These are phyloP conservation scores for Calyptomena viridis DNA, from an alignment of 2,113 vertebrate genomes.

Conservation along the genomic window DNA sequence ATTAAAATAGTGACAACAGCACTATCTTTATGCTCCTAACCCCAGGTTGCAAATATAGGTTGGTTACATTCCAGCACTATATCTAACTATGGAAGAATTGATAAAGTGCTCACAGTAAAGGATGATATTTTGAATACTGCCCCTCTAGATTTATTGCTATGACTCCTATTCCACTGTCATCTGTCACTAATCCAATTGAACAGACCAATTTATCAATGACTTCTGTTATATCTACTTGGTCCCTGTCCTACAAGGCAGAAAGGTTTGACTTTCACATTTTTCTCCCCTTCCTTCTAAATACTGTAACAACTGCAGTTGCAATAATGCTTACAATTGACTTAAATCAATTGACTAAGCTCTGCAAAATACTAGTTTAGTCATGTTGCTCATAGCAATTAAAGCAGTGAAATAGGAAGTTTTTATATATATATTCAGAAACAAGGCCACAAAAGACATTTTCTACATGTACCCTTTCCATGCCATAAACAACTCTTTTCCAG, in stretches of 20 bases:
- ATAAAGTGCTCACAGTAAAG: background rate
- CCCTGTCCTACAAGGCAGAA: background rate
- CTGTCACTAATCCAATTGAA: background rate
- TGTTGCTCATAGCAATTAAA: background rate
- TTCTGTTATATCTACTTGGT: background rate
- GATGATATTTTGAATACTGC: background rate
- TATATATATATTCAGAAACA: background rate
- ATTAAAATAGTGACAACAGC: background rate
- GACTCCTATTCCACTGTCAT: background rate
- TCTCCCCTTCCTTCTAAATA: background rate
- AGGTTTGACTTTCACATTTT: background rate
- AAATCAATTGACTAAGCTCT: background rate
- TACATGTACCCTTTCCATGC: background rate
- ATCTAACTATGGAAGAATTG: background rate
- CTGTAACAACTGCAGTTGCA: background rate
- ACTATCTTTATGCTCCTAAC: background rate
- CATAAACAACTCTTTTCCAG: background rate
- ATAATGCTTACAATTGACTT: background rate
- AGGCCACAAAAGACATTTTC: background rate
- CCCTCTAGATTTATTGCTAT: background rate
- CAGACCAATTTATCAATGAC: background rate
- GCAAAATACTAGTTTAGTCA: background rate
- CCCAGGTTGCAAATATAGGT: background rate
- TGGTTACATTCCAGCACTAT: background rate
- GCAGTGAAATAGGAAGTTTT: background rate